A percentile compares a stretch with the other conserved stretches of the same genome.
These are phyloP conservation scores for Bradypodion ventrale DNA, from an alignment of 2,797 vertebrate genomes.

Conservation along the genomic window DNA sequence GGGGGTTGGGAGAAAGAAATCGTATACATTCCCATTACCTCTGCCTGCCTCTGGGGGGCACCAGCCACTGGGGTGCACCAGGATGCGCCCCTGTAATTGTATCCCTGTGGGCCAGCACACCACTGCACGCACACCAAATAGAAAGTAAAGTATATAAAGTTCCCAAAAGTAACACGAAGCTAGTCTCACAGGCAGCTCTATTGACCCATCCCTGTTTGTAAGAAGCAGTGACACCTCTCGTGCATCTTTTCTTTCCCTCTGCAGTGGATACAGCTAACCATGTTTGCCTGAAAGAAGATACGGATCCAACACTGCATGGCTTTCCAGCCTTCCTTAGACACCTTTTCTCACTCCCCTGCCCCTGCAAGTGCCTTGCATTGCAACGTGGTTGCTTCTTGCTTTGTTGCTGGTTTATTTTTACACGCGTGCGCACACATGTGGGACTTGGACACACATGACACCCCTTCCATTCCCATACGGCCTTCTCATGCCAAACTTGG, in stretches of 20 bases:
- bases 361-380: constrained; percentile 65
- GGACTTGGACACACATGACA: no score
- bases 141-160: no score
- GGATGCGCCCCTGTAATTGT: no score
- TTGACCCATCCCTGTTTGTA: background rate
- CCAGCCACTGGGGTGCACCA: no score
- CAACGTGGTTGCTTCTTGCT: background rate
- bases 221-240: background rate
- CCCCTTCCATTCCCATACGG: background rate
- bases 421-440: background rate
- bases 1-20: no score
- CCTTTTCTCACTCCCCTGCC: background rate
- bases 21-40: no score
- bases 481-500: background rate
- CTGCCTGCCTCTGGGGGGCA: no score
- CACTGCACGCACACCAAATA: no score
- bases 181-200: no score
- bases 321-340: constrained; percentile 13
- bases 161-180: no score
- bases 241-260: background rate
- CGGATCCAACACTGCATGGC: background rate
- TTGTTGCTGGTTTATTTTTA: background rate
- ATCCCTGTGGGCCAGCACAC: no score
- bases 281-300: constrained; percentile 84
- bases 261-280: constrained; percentile 91